Evolutionary conservation across 1,140 invertebrate genomes (phyloP).

Genomic region (Vollenhovia emeryi): DNA sequence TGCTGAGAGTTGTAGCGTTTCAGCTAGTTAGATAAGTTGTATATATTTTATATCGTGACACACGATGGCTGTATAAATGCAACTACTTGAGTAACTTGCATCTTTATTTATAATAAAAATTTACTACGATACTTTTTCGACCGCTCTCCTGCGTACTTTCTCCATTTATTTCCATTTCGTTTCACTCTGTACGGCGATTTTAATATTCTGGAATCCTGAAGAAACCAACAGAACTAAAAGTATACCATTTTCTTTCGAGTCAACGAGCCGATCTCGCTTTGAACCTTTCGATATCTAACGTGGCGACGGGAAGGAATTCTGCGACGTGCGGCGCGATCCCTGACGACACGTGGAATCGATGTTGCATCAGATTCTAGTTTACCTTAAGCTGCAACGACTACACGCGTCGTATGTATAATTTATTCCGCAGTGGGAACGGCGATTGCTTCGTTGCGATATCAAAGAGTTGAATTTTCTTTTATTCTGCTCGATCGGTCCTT

Average conservation of each 20-base stretch:
- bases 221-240: no score
- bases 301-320: constrained; percentile 2
- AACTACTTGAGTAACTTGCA: not conserved
- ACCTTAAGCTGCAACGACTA: constrained; percentile 73
- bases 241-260: not conserved
- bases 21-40: not conserved
- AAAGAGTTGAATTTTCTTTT: no score
- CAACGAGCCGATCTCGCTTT: not conserved
- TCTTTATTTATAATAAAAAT: constrained; percentile 31
- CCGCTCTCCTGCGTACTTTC: no score
- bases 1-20: constrained; percentile 50
- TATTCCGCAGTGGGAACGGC: constrained; percentile 48
- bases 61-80: not conserved
- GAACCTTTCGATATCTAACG: not conserved
- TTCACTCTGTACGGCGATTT: not conserved
- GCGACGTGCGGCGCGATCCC: constrained; percentile 14
- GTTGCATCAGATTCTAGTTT: constrained; percentile 84
- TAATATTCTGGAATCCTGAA: no score
- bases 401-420: constrained; percentile 72
- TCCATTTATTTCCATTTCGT: not conserved
- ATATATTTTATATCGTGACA: not conserved
- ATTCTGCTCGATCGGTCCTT: no score
- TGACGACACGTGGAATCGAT: constrained; percentile 74
- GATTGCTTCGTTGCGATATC: not conserved
- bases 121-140: not conserved